Conservation (phyloP, 23 tunicate genomes). For the Phallusia fumigata region DNA sequence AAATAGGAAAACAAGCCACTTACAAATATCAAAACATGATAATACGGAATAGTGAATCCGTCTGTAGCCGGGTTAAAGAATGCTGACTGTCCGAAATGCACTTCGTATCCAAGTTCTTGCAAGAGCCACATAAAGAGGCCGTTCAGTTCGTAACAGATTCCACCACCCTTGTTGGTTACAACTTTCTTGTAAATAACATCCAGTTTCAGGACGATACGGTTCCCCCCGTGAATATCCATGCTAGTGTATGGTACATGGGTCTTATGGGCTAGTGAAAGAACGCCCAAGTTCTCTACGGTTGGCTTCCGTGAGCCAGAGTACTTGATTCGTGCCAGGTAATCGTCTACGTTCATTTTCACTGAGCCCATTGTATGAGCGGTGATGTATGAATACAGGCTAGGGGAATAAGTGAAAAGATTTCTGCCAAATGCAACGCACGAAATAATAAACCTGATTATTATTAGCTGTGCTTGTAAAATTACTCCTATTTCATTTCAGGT, state of each 20-base stretch:
- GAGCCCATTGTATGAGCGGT: no score
- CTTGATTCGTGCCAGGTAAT: not conserved
- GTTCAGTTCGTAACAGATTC: slow-evolving; percentile 8
- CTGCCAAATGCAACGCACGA: no score
- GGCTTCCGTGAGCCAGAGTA: not conserved
- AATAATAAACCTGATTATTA: no score
- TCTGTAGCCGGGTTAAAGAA: not conserved
- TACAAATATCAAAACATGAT: not conserved
- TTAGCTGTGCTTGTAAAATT: no score
- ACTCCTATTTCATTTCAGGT: no score
- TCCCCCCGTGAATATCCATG: not conserved
- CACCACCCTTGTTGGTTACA: slow-evolving; percentile 2
- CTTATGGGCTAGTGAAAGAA: not conserved
- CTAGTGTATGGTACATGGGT: not conserved
- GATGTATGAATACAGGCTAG: no score
- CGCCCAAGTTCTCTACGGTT: not conserved
- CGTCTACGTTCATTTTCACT: not conserved
- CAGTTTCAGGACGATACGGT: not conserved
- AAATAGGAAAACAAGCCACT: not conserved
- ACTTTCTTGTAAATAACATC: not conserved
- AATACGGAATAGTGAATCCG: not conserved
- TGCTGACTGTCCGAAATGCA: not conserved
- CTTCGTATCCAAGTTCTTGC: not conserved
- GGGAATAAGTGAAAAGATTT: no score
- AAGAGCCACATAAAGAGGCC: not conserved